Evolutionary conservation across 2,113 vertebrate species (phyloP).

Genomic region (Takifugu bimaculatus): DNA sequence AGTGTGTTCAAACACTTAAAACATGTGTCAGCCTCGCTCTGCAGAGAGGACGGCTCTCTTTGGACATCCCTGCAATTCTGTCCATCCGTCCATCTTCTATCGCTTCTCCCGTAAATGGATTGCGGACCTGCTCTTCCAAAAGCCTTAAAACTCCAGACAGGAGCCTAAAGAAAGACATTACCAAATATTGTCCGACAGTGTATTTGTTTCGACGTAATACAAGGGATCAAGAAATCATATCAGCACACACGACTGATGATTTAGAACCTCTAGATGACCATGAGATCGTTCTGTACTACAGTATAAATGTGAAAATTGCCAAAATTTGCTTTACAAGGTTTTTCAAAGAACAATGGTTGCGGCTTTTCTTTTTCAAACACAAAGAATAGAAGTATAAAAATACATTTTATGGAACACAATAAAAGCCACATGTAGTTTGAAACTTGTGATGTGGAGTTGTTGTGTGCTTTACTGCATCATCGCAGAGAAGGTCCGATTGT

Average conservation of each 20-base stretch:
- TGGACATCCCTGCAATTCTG: too few relatives aligned
- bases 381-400: constrained; percentile 68
- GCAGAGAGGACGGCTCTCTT: constrained; percentile 23
- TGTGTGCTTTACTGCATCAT: constrained; percentile 26
- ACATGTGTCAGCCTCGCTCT: constrained; percentile 38
- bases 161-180: constrained; percentile 28
- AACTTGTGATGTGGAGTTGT: constrained; percentile 42
- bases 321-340: constrained; percentile 56
- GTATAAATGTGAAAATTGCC: constrained; percentile 60
- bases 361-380: constrained; percentile 36
- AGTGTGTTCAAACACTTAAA: constrained; percentile 72
- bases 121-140: constrained; percentile 37
- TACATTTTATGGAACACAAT: constrained; percentile 58
- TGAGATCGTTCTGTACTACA: constrained; percentile 30
- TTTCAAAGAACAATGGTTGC: constrained; percentile 43
- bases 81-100: too few relatives aligned
- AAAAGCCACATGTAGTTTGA: constrained; percentile 60
- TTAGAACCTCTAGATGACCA: constrained; percentile 22
- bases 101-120: not conserved
- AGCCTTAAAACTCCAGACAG: constrained; percentile 18
- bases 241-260: constrained; percentile 37
- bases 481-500: too few relatives aligned
- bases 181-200: constrained; percentile 23
- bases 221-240: constrained; percentile 41
- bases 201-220: constrained; percentile 29